Evolutionary conservation across 2,797 vertebrate genomes (phyloP).

Genomic region (Otolemur crassicaudatus): DNA sequence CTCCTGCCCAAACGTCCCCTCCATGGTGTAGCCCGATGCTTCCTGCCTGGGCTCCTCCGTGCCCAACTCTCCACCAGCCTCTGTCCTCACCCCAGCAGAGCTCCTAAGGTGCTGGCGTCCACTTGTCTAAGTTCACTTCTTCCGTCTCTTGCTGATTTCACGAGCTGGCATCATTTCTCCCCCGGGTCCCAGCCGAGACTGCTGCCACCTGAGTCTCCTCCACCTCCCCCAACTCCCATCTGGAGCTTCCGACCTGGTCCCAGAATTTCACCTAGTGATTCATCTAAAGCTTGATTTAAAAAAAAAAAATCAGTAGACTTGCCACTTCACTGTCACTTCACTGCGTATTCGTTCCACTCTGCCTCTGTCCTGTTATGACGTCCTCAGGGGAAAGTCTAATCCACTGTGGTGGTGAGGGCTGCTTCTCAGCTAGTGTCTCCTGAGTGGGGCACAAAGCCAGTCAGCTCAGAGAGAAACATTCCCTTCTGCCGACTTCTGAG

Average conservation of each 20-base stretch:
- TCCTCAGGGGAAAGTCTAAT: not conserved
- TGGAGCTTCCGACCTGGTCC: not conserved
- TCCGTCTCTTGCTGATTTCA: not conserved
- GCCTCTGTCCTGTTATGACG: not conserved
- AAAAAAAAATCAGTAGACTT: not conserved
- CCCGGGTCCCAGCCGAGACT: not conserved
- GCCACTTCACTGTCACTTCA: not conserved
- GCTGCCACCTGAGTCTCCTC: not conserved
- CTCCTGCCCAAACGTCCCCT: not conserved
- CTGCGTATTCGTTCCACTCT: not conserved
- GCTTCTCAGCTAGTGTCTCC: not conserved
- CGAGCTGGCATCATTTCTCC: not conserved
- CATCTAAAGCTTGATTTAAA: too few species aligned
- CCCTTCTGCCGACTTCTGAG: not conserved
- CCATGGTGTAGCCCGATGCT: not conserved
- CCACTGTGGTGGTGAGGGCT: not conserved
- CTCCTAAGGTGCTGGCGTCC: not conserved
- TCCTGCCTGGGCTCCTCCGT: not conserved
- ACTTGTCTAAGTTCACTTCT: not conserved
- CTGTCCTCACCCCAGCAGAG: not conserved
- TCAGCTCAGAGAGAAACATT: not conserved
- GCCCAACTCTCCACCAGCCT: not conserved
- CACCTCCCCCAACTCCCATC: not conserved
- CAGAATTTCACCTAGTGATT: too few species aligned
- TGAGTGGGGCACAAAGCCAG: not conserved